Base-by-base conservation (phyloP, 2,113 vertebrate genomes). In the Nesogale talazaci region DNA sequence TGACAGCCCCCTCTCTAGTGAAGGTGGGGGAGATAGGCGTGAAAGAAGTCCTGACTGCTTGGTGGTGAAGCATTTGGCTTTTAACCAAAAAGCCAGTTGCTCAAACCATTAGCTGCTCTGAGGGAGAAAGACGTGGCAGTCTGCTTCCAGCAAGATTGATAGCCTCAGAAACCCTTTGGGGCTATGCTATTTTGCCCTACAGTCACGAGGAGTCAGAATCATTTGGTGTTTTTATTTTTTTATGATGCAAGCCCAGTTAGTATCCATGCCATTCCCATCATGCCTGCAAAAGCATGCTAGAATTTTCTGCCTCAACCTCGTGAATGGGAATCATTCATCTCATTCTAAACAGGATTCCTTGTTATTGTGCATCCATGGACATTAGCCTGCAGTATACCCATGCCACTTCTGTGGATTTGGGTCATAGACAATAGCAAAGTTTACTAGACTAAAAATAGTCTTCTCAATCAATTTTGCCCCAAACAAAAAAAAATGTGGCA, bases 381-480 rank as follows among this genome's bases (percentile, higher is more conserved):
- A 76, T 1, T 27, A 42, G 29, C 29, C 76, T 92, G 84, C 56
- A 1, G 2, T 63, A 81, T 65, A 76, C 15, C 83, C n/a, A 8
- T 59, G 38, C 17, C 12, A 25, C 2, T 56, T 63, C 79, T 89
- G 59, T 89, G 25, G 34, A 81, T 25, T 93, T 57, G 36, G 29
- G 81, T 78, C 16, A 95, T 15, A 82, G 9, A 81, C 36, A 1
- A 79, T n/a, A 72, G 23, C 25, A 29, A 56, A 17, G 2, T 1
- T 25, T 92, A 23, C 3, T 5, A 38, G 16, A 12, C 23, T 61
- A 86, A 92, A 94, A 92, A 36, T 67, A 70, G 46, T 27, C 6
- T 56, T 57, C 34, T 84, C 74, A 78, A 16, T 78, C 92, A 79
- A 57, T 80, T 87, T 69, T 82, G 22, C 11, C 61, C 56, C 93